phyloP scores from a whole-genome alignment of 2,797 vertebrate species.

The Cirrhinus mrigala region DNA sequence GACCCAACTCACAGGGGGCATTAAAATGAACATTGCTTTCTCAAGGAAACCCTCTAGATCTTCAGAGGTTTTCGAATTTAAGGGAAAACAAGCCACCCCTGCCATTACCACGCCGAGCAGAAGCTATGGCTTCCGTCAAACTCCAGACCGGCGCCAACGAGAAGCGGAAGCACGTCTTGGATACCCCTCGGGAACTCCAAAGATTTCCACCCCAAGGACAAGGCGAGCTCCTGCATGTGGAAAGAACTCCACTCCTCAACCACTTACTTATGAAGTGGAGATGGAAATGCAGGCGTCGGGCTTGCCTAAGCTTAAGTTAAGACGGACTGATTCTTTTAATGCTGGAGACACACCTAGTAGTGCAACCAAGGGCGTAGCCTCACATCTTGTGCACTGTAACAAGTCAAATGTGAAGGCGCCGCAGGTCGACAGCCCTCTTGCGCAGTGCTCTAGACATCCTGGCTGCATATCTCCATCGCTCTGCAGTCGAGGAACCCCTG shows the following conservation, averaged over 20 bases:
- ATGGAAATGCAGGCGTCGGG: conserved; percentile 90
- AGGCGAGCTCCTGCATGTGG: conserved; percentile 44
- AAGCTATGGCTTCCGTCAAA: conserved; percentile 80
- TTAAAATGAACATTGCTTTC: conserved; percentile 74
- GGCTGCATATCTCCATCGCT: conserved; percentile 84
- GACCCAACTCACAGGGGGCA: conserved; percentile 67
- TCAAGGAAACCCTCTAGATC: conserved; percentile 71
- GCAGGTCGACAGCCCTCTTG: conserved; percentile 71
- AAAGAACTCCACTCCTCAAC: conserved; percentile 45
- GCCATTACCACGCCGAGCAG: conserved; percentile 43
- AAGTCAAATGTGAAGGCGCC: conserved; percentile 58
- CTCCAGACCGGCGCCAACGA: conserved; percentile 83
- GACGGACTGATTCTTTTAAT: conserved; percentile 79
- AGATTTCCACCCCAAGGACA: conserved; percentile 71
- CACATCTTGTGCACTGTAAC: conserved; percentile 52
- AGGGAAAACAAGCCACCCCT: conserved; percentile 48
- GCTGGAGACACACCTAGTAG: conserved; percentile 60
- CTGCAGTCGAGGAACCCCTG: conserved; percentile 79
- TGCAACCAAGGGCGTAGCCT: conserved; percentile 54
- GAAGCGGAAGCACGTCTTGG: conserved; percentile 82
- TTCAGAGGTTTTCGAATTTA: conserved; percentile 58
- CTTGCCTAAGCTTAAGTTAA: conserved; percentile 90
- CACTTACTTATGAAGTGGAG: conserved; percentile 86
- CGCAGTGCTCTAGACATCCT: conserved; percentile 75
- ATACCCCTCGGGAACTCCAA: conserved; percentile 62